phyloP scores from a whole-genome alignment of 1,140 invertebrate species.

The Mizuhopecten yessoensis region DNA sequence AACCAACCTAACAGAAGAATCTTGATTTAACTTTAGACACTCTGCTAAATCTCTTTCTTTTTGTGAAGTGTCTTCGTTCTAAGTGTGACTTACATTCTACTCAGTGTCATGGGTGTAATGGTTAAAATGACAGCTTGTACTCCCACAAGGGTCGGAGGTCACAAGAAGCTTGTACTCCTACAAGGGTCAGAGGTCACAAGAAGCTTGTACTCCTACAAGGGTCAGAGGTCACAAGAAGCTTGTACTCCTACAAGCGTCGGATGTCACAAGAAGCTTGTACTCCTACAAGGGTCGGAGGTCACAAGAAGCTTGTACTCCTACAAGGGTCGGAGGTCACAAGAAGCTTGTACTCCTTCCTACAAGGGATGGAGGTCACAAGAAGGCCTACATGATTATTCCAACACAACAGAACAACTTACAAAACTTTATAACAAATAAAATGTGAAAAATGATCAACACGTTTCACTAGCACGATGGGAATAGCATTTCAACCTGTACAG shows the following conservation, averaged over 20 bases:
- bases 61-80: not conserved
- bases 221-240: not conserved
- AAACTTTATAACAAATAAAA: no score
- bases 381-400: not conserved
- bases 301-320: no score
- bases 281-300: no score
- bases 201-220: no score
- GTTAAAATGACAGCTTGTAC: not conserved
- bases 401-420: not conserved
- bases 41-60: no score
- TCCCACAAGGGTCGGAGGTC: not conserved
- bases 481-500: not conserved
- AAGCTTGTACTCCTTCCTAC: no score
- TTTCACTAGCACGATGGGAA: no score
- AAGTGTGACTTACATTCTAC: not conserved
- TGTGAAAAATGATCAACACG: not conserved
- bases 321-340: no score
- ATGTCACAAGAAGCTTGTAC: no score
- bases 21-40: not conserved
- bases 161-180: no score
- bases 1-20: not conserved
- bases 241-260: no score
- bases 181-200: no score
- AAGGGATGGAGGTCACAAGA: not conserved
- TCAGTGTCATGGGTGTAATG: conserved; percentile 8